Percentiles rank a stretch among this genome's conserved stretches.
These are phyloP conservation scores for Maconellicoccus hirsutus DNA, from an alignment of 1,140 invertebrate genomes.

Conservation along the genomic window DNA sequence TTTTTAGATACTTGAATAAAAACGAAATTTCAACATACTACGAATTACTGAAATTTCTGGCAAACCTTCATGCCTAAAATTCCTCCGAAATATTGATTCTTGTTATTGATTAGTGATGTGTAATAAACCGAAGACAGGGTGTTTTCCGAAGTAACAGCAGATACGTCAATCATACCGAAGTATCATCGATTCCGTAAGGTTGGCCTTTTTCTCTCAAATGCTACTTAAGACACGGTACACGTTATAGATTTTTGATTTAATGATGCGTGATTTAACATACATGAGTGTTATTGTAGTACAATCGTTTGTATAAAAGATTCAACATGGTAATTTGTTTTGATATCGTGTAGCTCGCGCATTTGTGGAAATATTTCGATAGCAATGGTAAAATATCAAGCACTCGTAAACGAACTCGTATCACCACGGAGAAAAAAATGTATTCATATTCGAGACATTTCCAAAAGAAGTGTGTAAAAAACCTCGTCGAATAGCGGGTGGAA, in stretches of 20 bases:
- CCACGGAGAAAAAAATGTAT: not conserved
- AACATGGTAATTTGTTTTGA: not conserved
- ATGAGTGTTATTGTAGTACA: not conserved
- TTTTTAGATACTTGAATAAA: not conserved
- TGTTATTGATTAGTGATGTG: not conserved
- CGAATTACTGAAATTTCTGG: not conserved
- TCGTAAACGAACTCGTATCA: not conserved
- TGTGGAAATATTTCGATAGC: not conserved
- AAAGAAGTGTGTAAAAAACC: not conserved
- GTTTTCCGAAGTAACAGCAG: not conserved
- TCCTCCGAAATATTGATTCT: not conserved
- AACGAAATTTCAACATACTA: not conserved
- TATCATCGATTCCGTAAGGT: not conserved
- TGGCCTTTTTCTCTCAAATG: not conserved
- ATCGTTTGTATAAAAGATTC: not conserved
- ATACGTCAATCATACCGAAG: not conserved
- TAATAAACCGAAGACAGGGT: not conserved
- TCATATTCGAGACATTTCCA: not conserved
- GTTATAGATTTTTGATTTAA: not conserved
- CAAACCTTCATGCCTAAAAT: not conserved
- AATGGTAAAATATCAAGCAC: no score
- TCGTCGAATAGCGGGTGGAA: slow-evolving; percentile 2
- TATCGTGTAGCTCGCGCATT: not conserved
- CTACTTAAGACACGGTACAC: not conserved
- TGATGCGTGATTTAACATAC: not conserved